Evolutionary conservation across 1,140 invertebrate genomes (phyloP).

Genomic region (Sesamia nonagrioides): DNA sequence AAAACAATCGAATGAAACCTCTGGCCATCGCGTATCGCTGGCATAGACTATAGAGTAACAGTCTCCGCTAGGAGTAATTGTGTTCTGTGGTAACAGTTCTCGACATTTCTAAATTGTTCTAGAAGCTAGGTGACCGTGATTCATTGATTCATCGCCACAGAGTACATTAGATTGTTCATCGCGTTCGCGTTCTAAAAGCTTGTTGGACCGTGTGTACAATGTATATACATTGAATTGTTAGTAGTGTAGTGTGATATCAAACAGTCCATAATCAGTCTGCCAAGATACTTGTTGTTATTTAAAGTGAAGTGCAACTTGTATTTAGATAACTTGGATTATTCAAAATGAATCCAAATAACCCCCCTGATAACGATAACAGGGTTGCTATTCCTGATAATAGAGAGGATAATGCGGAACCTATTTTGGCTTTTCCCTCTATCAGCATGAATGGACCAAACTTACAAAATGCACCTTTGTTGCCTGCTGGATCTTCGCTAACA

Average conservation of each 20-base stretch:
- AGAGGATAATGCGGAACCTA: slow-evolving; percentile 49
- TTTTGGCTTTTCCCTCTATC: neutral
- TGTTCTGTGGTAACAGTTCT: too few relatives aligned
- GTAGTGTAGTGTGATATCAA: neutral
- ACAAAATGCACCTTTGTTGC: neutral
- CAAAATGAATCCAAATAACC: slow-evolving; percentile 70
- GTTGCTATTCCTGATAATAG: slow-evolving; percentile 62
- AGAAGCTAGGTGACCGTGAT: neutral
- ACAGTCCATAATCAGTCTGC: too few relatives aligned
- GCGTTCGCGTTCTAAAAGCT: neutral
- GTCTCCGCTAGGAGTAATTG: too few relatives aligned
- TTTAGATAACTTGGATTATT: slow-evolving; percentile 8
- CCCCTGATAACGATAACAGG: slow-evolving; percentile 66
- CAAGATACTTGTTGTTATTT: neutral
- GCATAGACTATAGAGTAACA: too few relatives aligned
- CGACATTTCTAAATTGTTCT: slow-evolving; percentile 25
- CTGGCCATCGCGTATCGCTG: too few relatives aligned
- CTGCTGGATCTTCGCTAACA: too few relatives aligned
- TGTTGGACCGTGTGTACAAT: slow-evolving; percentile 8
- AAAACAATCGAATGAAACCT: too few relatives aligned
- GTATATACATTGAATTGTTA: too few relatives aligned
- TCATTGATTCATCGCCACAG: slow-evolving; percentile 8
- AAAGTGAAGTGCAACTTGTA: slow-evolving; percentile 9
- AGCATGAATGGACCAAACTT: neutral
- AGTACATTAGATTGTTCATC: too few relatives aligned